These are phyloP conservation scores for Macrochelys suwanniensis DNA, from an alignment of 2,797 vertebrate species.

Conservation along the genomic window DNA sequence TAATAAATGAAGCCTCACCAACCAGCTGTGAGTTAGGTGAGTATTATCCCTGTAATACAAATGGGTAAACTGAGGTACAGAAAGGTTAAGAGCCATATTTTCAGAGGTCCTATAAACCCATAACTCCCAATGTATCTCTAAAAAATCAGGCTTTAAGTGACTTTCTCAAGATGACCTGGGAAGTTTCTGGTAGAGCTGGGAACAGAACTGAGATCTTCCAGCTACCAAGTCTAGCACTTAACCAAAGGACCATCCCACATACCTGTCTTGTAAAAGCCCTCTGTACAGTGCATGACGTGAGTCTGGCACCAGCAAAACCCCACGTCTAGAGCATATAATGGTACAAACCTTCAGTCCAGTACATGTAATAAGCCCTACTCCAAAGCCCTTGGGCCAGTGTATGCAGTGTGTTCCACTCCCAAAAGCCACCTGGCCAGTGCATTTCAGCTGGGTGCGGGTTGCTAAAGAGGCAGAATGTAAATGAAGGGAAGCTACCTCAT, in stretches of 20 bases:
- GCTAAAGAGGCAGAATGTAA: background rate
- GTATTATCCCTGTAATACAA: background rate
- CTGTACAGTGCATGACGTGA: background rate
- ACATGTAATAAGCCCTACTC: background rate
- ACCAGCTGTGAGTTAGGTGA: background rate
- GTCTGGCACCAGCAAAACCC: background rate
- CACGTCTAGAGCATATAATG: background rate
- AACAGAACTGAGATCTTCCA: background rate
- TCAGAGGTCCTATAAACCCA: background rate
- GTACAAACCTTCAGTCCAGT: background rate
- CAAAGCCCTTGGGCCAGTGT: background rate
- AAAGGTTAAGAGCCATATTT: background rate
- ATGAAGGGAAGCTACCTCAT: background rate
- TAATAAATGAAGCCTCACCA: background rate
- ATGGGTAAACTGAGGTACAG: background rate
- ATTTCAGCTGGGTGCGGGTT: background rate
- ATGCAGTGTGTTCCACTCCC: background rate
- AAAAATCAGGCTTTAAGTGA: background rate
- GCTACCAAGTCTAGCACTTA: background rate
- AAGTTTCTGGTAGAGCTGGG: background rate
- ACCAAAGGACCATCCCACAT: background rate
- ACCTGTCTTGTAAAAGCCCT: background rate
- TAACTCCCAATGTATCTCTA: background rate
- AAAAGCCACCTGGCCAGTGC: background rate
- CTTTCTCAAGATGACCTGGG: background rate